Conservation (phyloP, 2,888 invertebrate species). For the Oscheius onirici region DNA sequence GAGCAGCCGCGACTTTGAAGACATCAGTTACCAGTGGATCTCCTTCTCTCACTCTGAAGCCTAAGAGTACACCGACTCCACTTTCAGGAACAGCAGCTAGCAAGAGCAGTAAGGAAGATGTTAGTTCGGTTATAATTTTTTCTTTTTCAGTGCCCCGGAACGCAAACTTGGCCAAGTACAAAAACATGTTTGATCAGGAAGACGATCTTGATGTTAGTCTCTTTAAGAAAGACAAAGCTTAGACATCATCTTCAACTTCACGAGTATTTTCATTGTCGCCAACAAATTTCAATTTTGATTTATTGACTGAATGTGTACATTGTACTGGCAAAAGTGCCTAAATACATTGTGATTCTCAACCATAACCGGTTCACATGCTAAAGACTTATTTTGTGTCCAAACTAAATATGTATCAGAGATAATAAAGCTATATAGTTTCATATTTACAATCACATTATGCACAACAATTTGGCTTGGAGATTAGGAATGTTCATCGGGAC, state of each 20-base stretch:
- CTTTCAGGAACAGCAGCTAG: too few relatives aligned
- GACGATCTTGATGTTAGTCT: conserved; percentile 36
- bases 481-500: not conserved
- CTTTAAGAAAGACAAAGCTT: conserved; percentile 29
- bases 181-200: conserved; percentile 6
- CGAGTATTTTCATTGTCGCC: not conserved
- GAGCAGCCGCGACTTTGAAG: conserved; percentile 7
- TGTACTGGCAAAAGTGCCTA: conserved; percentile 3
- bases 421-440: not conserved
- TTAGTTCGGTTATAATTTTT: not conserved
- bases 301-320: not conserved
- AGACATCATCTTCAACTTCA: not conserved
- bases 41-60: too few relatives aligned
- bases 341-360: conserved; percentile 5
- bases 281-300: not conserved
- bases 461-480: not conserved
- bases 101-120: too few relatives aligned
- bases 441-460: conserved; percentile 20
- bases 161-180: not conserved
- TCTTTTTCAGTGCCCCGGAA: conserved; percentile 3
- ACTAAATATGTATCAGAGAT: too few relatives aligned
- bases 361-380: not conserved
- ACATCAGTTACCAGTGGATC: not conserved
- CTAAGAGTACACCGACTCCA: too few relatives aligned
- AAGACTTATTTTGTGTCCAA: not conserved